Base-by-base conservation (phyloP, 2,888 invertebrate genomes). In the Diaphora mendica region DNA sequence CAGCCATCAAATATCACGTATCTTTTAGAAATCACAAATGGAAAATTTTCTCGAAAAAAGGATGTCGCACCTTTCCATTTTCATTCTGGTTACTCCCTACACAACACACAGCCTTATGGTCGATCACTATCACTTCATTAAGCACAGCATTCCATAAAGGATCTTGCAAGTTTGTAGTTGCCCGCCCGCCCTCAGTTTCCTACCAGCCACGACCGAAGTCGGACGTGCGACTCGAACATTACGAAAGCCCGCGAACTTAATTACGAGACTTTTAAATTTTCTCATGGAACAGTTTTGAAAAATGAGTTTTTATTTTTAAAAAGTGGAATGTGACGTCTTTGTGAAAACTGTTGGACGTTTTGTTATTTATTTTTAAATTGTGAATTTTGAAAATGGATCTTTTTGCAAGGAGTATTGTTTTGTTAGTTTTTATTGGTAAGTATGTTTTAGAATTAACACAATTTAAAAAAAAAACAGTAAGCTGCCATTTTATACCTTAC, bases 341-440 rank as follows among this genome's bases (percentile, higher is more conserved):
- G 72, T 59, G 65, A 70, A 59, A 70, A 59, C 59, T 62, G 26
- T 68, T 33, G 68, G 48, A 68, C 30, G 11, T 23, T 59, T 42
- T 7, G 17, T 55, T 39, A 1, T 42, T 15, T 66, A n/a, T 51
- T 51, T 72, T 71, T 33, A 33, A 30, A 59, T 62, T 62, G 48
- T 80, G 80, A 72, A 51, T 65, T 71, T 69, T 65, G 68, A 86
- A 86, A 85, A 91, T 91, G 91, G 89, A 91, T 90, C 85, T 83
- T 75, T 80, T 83, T 74, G 86, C 87, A 88, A 88, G 73, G 65
- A 15, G 81, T 48, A 39, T 82, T 71, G 72, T 84, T 72, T 85
- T 82, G 51, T 82, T 78, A 1, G 71, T 79, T 81, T 83, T 81
- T 76, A 74, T 79, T 75, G 87, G 91, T 91, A 74, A 90, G 91